These are phyloP conservation scores for Triops longicaudatus DNA, from an alignment of 1,140 invertebrate species.

Conservation along the genomic window DNA sequence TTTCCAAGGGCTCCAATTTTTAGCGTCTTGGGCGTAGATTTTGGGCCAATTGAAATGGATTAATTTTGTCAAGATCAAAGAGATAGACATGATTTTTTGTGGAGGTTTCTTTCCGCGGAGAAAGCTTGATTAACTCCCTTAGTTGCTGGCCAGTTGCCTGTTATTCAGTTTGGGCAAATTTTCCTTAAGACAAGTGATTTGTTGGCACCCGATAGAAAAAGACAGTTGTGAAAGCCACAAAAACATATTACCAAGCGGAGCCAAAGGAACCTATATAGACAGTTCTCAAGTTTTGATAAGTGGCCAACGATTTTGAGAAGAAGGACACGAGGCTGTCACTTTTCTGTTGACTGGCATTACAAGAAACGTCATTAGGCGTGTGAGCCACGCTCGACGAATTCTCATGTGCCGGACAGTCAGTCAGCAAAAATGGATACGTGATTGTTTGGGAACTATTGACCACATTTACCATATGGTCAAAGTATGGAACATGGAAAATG, in stretches of 20 bases:
- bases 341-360: neutral
- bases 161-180: neutral
- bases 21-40: too few relatives aligned
- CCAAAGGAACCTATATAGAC: neutral
- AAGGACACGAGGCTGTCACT: neutral
- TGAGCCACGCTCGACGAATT: neutral
- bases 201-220: neutral
- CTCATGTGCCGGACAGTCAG: neutral
- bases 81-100: neutral
- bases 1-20: too few relatives aligned
- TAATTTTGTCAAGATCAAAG: neutral
- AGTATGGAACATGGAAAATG: neutral
- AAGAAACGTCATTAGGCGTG: constrained; percentile 11
- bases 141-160: neutral
- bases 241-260: neutral
- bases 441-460: neutral
- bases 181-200: neutral
- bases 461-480: neutral
- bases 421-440: neutral
- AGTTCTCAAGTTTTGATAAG: neutral
- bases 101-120: neutral
- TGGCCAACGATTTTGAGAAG: neutral
- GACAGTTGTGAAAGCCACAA: neutral
- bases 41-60: neutral
- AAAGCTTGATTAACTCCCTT: neutral